Conservation (phyloP, 2,888 invertebrate genomes). For the Nemapogon koenigi region DNA sequence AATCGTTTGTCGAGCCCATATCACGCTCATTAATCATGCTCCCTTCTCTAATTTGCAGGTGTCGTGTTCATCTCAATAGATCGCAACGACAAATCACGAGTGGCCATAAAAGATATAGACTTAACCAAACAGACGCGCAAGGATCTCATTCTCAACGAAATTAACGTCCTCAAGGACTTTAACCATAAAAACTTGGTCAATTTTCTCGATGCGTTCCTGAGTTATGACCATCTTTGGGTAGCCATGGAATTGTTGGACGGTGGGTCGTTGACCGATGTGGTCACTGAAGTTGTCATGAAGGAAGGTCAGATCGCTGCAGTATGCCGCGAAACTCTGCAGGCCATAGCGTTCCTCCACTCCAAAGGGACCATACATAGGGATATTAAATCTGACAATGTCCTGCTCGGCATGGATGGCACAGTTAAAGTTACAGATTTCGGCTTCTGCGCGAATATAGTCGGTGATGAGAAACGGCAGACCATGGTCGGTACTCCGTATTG, state of each 20-base stretch:
- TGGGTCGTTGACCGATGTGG: slow-evolving; percentile 95
- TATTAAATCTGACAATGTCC: slow-evolving; percentile 96
- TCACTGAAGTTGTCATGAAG: slow-evolving; percentile 96
- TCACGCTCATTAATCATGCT: too few species aligned
- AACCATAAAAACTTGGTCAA: slow-evolving; percentile 95
- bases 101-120: slow-evolving; percentile 97
- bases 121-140: slow-evolving; percentile 94
- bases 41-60: slow-evolving; percentile 60
- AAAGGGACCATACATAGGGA: slow-evolving; percentile 93
- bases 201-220: slow-evolving; percentile 91
- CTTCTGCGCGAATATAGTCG: slow-evolving; percentile 95
- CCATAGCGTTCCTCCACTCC: slow-evolving; percentile 87
- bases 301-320: slow-evolving; percentile 97
- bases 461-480: slow-evolving; percentile 93
- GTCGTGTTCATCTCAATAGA: slow-evolving; percentile 91
- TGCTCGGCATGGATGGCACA: slow-evolving; percentile 90
- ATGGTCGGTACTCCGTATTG: slow-evolving; percentile 99
- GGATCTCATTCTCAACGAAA: slow-evolving; percentile 94
- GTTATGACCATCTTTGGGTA: slow-evolving; percentile 93
- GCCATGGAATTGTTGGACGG: slow-evolving; percentile 96
- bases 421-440: slow-evolving; percentile 97
- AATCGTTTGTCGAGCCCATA: too few species aligned
- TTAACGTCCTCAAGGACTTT: slow-evolving; percentile 88
- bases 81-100: slow-evolving; percentile 72
- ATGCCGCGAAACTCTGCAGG: slow-evolving; percentile 83